These are phyloP conservation scores for Atta colombica DNA, from an alignment of 1,140 invertebrate species.

Conservation along the genomic window DNA sequence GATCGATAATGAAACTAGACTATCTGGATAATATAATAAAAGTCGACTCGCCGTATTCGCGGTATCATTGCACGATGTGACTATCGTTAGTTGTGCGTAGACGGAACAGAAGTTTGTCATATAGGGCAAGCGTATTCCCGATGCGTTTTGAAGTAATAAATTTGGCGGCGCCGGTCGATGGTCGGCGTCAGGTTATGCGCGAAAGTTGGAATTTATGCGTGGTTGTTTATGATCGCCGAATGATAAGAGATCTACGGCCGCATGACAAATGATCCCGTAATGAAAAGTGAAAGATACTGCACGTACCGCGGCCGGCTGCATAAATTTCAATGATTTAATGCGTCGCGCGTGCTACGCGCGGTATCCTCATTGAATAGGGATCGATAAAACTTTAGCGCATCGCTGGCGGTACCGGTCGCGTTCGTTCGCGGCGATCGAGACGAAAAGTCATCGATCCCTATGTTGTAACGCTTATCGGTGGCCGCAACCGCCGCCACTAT, in stretches of 20 bases:
- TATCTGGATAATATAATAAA: constrained; percentile 12
- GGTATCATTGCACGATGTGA: constrained; percentile 67
- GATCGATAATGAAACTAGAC: constrained; percentile 17
- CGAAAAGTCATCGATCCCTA: constrained; percentile 75
- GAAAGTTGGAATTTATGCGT: constrained; percentile 87
- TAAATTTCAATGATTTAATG: constrained; percentile 88
- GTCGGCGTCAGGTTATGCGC: constrained; percentile 86
- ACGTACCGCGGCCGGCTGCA: constrained; percentile 80
- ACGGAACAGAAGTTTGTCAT: constrained; percentile 81
- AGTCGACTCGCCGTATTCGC: background rate
- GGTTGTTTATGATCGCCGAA: constrained; percentile 87
- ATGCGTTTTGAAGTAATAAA: constrained; percentile 86
- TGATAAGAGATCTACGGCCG: constrained; percentile 86
- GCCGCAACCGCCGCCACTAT: constrained; percentile 30
- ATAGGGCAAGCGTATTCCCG: constrained; percentile 79
- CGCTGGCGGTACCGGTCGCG: constrained; percentile 25
- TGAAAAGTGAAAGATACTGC: constrained; percentile 88
- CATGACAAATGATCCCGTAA: constrained; percentile 87
- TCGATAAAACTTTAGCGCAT: constrained; percentile 81
- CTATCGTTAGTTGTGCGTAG: constrained; percentile 68
- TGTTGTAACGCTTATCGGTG: constrained; percentile 53
- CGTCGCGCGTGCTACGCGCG: constrained; percentile 80
- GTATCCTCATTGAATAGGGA: constrained; percentile 83
- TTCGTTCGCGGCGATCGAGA: constrained; percentile 63
- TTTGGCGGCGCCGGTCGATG: constrained; percentile 83